Percentiles rank a stretch among this genome's conserved stretches.
phyloP scores from a whole-genome alignment of 1,140 invertebrate genomes.

The Pogonus chalceus region DNA sequence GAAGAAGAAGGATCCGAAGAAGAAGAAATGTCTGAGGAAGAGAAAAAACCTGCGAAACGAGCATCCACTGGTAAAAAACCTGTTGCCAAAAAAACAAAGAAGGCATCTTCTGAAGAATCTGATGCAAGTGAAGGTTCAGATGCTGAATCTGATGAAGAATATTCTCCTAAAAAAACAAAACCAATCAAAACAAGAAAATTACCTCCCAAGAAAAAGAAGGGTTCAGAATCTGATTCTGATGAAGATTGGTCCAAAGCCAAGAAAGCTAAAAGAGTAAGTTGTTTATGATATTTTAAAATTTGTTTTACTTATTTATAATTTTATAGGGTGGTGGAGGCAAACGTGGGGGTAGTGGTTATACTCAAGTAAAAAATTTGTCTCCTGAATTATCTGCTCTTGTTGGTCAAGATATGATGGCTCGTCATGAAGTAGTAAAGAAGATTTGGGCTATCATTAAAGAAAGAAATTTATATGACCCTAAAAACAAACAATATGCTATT shows the following conservation, averaged over 20 bases:
- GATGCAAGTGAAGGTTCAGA: constrained; percentile 49
- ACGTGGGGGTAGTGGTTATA: constrained; percentile 63
- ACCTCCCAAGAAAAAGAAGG: constrained; percentile 53
- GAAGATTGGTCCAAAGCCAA: constrained; percentile 65
- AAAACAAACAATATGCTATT: constrained; percentile 88
- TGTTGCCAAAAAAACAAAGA: constrained; percentile 45
- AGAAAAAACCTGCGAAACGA: constrained; percentile 52
- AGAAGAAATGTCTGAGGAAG: constrained; percentile 44
- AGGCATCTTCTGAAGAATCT: constrained; percentile 47
- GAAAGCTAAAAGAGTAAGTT: constrained; percentile 32
- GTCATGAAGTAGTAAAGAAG: constrained; percentile 87
- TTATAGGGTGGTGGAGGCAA: constrained; percentile 25
- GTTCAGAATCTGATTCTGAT: constrained; percentile 63
- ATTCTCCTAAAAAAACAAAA: constrained; percentile 52
- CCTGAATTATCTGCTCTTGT: constrained; percentile 76
- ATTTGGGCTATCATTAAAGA: constrained; percentile 90
- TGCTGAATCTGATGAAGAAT: constrained; percentile 57
- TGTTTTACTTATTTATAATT: constrained; percentile 9
- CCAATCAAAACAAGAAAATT: constrained; percentile 35
- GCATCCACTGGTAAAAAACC: constrained; percentile 44
- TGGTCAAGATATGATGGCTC: constrained; percentile 72
- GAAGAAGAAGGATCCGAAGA: constrained; percentile 52
- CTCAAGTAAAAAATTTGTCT: constrained; percentile 70
- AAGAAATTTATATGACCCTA: constrained; percentile 83
- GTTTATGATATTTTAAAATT: neutral